phyloP scores from a whole-genome alignment of 2,113 vertebrate genomes.

The Perca schrenkii region DNA sequence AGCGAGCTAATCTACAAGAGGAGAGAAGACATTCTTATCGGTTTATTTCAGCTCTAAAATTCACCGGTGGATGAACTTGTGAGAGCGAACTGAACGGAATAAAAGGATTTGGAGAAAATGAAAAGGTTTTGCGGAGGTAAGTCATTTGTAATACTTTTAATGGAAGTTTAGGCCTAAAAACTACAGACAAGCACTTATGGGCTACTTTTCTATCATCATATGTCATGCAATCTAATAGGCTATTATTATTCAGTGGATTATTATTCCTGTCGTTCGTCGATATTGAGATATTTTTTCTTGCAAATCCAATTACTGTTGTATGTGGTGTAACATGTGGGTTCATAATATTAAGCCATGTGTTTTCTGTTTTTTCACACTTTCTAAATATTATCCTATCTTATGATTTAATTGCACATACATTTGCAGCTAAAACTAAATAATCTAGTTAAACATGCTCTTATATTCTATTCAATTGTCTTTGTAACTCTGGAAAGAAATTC shows the following conservation, averaged over 20 bases:
- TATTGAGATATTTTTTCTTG: not conserved
- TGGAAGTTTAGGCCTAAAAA: constrained; percentile 6
- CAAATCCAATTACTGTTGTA: not conserved
- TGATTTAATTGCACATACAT: not conserved
- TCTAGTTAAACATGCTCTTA: not conserved
- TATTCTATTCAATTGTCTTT: not conserved
- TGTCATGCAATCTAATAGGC: not conserved
- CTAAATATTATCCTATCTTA: not conserved
- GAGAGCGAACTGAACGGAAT: constrained; percentile 47
- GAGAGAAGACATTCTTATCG: constrained; percentile 25
- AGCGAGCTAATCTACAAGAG: constrained; percentile 1
- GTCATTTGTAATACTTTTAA: constrained; percentile 29
- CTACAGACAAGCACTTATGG: not conserved
- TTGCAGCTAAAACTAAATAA: not conserved
- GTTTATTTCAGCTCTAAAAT: constrained; percentile 18
- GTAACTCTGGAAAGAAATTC: not conserved
- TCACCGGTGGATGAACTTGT: constrained; percentile 42
- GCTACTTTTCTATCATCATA: not conserved
- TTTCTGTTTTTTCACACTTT: not conserved
- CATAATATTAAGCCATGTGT: not conserved
- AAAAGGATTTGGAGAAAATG: constrained; percentile 65
- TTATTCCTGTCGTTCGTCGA: not conserved
- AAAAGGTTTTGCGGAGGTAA: constrained; percentile 69
- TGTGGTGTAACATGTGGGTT: not conserved
- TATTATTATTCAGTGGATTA: not conserved